These are phyloP conservation scores for Champsocephalus gunnari DNA, from an alignment of 2,797 vertebrate genomes.

Conservation along the genomic window DNA sequence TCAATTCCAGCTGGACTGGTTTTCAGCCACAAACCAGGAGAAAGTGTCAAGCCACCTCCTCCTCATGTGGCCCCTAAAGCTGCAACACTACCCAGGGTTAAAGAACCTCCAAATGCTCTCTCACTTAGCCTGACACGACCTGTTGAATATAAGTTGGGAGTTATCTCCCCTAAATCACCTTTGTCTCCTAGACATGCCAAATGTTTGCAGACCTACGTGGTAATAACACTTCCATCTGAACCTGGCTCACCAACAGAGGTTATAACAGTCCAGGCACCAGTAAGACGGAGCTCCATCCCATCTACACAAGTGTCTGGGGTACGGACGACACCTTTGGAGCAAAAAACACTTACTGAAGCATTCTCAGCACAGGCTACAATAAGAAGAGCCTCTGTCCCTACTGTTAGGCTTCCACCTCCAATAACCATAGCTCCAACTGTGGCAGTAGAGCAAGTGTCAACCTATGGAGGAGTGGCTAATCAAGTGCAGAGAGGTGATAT, in stretches of 20 bases:
- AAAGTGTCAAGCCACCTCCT: conserved; percentile 89
- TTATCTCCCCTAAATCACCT: conserved; percentile 93
- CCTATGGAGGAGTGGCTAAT: conserved; percentile 52
- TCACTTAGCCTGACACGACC: conserved; percentile 91
- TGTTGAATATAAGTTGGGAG: conserved; percentile 87
- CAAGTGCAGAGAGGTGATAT: conserved; percentile 64
- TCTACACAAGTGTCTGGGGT: conserved; percentile 81
- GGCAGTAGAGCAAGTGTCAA: conserved; percentile 83
- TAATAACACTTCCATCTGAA: conserved; percentile 97
- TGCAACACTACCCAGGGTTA: conserved; percentile 87
- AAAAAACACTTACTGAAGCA: conserved; percentile 74
- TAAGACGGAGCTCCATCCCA: conserved; percentile 81
- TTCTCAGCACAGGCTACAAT: conserved; percentile 66
- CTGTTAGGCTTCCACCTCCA: conserved; percentile 67
- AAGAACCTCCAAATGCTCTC: conserved; percentile 88
- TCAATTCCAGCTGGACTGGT: conserved; percentile 93
- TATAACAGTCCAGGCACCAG: conserved; percentile 84
- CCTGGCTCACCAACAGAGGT: conserved; percentile 90
- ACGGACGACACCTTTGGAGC: conserved; percentile 74
- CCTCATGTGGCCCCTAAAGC: conserved; percentile 76
- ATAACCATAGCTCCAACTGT: conserved; percentile 33
- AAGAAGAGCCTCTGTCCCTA: conserved; percentile 74
- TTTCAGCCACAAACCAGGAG: conserved; percentile 91
- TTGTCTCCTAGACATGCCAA: conserved; percentile 92
- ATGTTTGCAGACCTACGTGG: conserved; percentile 95